Base-by-base conservation (phyloP, 2,888 invertebrate genomes). In the Euplagia quadripunctaria region DNA sequence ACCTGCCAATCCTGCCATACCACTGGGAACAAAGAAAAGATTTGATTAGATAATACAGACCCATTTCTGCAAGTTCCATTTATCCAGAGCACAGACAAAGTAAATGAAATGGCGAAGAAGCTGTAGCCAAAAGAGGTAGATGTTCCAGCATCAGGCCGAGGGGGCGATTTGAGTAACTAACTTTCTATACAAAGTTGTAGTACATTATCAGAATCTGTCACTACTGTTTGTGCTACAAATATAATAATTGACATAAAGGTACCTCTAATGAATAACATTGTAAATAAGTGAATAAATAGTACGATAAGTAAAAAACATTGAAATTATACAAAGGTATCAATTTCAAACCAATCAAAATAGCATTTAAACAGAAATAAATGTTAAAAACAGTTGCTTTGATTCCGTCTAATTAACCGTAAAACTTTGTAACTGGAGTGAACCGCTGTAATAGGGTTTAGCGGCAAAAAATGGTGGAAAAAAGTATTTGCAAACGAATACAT, bases 1-100 rank as follows among this genome's bases (percentile, higher is more conserved):
- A 97, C 97, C 82, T 97, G 97, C 96, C 97, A 98, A 81, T 97
- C 97, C 85, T 97, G 97, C 93, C 97, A 97, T 61, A 98, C 97
- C 87, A 98, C 98, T 97, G 96, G 20, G 86, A 91, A 88, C 81
- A 86, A 88, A 41, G 7, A 61, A 42, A 49, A 41, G 14, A 3
- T 17, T 58, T 31, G 5, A 31, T 61, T 7, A 61, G 31, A 20
- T 7, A 14, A 31, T 61, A 31, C 1, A 4, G 20, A 58, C 12
- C 5, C 11, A 58, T 12, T 51, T 20, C 4, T 20, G 11, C 20
- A 20, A 58, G 20, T n/a, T n/a, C 9, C n/a, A 9, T 17, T 2
- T 31, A 31, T 31, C 31, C 31, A 31, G 31, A 2, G 31, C 31
- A 31, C 2, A 31, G 31, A 31, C 1, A 31, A 31, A 31, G 31